Percentiles rank a stretch among this genome's conserved stretches.
phyloP scores from a whole-genome alignment of 2,797 vertebrate genomes.

The Gallirallus australis region DNA sequence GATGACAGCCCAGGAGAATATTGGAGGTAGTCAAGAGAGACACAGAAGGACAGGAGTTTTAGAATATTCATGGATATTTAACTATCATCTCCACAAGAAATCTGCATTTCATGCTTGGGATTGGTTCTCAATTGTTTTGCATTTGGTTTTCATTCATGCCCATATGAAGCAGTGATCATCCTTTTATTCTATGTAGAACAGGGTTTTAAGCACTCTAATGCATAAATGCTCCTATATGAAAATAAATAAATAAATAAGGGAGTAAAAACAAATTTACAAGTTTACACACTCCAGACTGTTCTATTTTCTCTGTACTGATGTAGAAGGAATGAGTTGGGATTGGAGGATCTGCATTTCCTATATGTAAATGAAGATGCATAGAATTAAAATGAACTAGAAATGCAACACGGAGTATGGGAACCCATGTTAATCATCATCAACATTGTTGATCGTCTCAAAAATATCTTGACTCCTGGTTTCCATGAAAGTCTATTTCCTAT shows the following conservation, averaged over 20 bases:
- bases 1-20: neutral
- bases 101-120: neutral
- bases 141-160: neutral
- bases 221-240: neutral
- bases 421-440: neutral
- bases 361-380: neutral
- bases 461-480: neutral
- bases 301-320: neutral
- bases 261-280: neutral
- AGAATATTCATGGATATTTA: neutral
- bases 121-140: neutral
- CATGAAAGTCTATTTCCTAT: neutral
- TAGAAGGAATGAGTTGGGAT: neutral
- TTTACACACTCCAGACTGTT: neutral
- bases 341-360: neutral
- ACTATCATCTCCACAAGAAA: neutral
- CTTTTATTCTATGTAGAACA: neutral
- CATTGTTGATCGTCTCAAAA: neutral
- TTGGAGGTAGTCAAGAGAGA: neutral
- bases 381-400: neutral
- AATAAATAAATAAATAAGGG: rapidly evolving
- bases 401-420: neutral
- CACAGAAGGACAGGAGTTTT: neutral
- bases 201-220: neutral
- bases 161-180: neutral